Evolutionary conservation across 1,140 invertebrate species (phyloP).

Genomic region (Sweltsa coloradensis): DNA sequence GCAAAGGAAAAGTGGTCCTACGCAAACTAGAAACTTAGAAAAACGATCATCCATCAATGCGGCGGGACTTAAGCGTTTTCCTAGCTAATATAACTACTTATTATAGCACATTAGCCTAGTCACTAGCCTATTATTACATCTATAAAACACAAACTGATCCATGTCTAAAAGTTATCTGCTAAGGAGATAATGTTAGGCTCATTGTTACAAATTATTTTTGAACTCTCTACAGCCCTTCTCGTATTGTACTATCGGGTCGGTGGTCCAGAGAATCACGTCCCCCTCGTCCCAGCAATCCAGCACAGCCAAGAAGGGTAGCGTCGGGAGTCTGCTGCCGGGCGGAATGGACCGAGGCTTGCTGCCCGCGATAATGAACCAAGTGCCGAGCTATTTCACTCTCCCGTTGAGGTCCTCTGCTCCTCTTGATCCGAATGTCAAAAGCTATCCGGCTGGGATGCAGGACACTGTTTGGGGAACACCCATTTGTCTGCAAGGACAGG

Average conservation of each 20-base stretch:
- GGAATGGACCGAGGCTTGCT: constrained; percentile 22
- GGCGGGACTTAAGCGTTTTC: no score
- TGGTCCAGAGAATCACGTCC: constrained; percentile 16
- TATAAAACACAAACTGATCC: no score
- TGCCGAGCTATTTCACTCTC: constrained; percentile 34
- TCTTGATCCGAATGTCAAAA: constrained; percentile 36
- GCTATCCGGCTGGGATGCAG: constrained; percentile 37
- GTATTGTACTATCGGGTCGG: constrained; percentile 35
- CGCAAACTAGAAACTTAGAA: no score
- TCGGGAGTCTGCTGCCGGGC: constrained; percentile 11
- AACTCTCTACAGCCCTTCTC: constrained; percentile 35
- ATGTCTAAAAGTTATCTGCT: no score
- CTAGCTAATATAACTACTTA: no score
- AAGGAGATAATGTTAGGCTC: no score
- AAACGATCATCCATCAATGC: no score
- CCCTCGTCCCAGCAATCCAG: neutral
- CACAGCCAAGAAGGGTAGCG: constrained; percentile 5
- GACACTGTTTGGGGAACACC: constrained; percentile 36
- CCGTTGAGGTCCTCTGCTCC: constrained; percentile 26
- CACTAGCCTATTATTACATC: no score
- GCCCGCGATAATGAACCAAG: constrained; percentile 28
- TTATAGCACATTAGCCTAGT: no score
- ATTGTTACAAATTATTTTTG: no score
- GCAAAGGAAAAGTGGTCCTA: no score
- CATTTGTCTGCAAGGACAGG: constrained; percentile 34